phyloP scores from a whole-genome alignment of 2,113 vertebrate genomes.

The Amblyopsis rosae region DNA sequence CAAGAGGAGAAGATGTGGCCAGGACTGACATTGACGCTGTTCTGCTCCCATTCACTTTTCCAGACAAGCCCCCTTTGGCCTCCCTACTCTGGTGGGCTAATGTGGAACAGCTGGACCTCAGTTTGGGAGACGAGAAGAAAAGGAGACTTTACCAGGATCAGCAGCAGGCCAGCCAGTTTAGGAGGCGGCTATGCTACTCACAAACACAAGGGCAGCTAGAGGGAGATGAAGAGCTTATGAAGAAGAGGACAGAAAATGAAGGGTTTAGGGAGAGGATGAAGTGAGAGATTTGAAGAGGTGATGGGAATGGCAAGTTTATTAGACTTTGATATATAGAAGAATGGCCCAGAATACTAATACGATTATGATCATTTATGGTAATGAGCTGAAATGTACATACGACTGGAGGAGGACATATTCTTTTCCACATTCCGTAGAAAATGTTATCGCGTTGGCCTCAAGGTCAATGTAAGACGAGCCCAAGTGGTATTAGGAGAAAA shows the following conservation, averaged over 20 bases:
- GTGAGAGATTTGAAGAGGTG: constrained; percentile 35
- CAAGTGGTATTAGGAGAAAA: constrained; percentile 15
- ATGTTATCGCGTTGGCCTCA: constrained; percentile 9
- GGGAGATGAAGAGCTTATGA: constrained; percentile 19
- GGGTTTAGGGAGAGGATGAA: constrained; percentile 26
- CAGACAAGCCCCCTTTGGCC: constrained; percentile 45
- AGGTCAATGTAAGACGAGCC: constrained; percentile 8
- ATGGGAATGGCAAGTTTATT: constrained; percentile 38
- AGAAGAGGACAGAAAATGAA: not conserved
- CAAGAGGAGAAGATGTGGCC: constrained; percentile 31
- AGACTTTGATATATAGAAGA: constrained; percentile 26
- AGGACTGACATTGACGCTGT: constrained; percentile 30
- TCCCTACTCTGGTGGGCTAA: constrained; percentile 67
- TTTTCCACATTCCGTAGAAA: constrained; percentile 14
- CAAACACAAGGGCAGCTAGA: constrained; percentile 48
- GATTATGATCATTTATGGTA: not conserved
- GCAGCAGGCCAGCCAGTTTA: constrained; percentile 46
- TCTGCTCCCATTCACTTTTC: constrained; percentile 48
- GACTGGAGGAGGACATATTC: constrained; percentile 8
- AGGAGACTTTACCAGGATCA: constrained; percentile 65
- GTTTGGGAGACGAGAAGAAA: constrained; percentile 53
- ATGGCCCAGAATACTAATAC: constrained; percentile 15
- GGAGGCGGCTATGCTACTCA: constrained; percentile 56
- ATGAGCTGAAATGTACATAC: too few relatives aligned
- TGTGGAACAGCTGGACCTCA: constrained; percentile 74